phyloP scores from a whole-genome alignment of 2,797 vertebrate species.

The Squalus acanthias region DNA sequence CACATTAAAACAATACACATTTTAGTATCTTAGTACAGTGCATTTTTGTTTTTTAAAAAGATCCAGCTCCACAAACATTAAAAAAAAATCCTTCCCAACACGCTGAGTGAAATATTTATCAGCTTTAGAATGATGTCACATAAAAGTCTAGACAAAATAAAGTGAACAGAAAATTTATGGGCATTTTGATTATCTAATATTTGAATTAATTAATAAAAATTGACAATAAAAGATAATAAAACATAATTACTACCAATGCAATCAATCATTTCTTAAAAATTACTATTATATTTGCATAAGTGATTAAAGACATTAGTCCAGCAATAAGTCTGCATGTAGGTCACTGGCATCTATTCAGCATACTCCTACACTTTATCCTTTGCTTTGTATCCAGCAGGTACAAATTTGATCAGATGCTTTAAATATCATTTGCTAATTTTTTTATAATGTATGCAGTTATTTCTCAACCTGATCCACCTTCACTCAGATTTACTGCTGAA shows the following conservation, averaged over 20 bases:
- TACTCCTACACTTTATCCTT: neutral
- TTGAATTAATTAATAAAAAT: neutral
- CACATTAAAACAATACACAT: neutral
- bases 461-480: neutral
- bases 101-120: neutral
- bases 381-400: neutral
- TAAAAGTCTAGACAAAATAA: neutral
- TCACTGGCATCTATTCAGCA: neutral
- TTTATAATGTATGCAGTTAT: neutral
- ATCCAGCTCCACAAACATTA: neutral
- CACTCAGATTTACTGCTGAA: constrained; percentile 22
- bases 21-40: neutral
- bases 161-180: neutral
- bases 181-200: neutral
- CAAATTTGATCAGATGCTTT: neutral
- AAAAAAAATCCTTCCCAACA: neutral
- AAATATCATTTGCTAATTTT: neutral
- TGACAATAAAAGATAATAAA: neutral
- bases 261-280: neutral
- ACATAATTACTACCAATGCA: neutral
- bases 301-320: neutral
- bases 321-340: neutral
- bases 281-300: neutral
- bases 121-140: neutral
- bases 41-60: neutral